Evolutionary conservation across 2,888 invertebrate genomes (phyloP).

Genomic region (Helleia helle): DNA sequence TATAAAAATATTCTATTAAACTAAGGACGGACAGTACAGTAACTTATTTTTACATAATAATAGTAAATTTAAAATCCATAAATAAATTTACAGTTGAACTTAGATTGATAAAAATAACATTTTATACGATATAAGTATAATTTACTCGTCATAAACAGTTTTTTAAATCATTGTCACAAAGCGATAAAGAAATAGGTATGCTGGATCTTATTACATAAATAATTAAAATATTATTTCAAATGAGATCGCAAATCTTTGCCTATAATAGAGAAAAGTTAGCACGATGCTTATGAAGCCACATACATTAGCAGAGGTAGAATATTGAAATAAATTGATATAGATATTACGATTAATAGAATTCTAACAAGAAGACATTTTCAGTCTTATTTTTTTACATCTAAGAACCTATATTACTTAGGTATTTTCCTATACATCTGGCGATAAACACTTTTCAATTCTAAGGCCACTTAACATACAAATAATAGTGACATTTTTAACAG

Average conservation of each 20-base stretch:
- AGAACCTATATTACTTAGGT: background rate
- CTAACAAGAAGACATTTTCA: slow-evolving; percentile 11
- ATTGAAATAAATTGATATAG: slow-evolving; percentile 1
- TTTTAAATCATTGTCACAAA: too few relatives aligned
- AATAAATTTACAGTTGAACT: background rate
- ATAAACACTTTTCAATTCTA: background rate
- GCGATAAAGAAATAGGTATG: too few relatives aligned
- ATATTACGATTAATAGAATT: background rate
- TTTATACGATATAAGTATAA: too few relatives aligned
- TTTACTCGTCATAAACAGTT: too few relatives aligned
- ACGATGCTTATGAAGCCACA: background rate
- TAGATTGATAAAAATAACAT: too few relatives aligned
- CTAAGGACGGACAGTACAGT: slow-evolving; percentile 9
- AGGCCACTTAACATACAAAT: background rate
- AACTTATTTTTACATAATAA: too few relatives aligned
- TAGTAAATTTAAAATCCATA: background rate
- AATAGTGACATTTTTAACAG: too few relatives aligned
- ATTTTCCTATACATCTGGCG: background rate
- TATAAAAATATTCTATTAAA: slow-evolving; percentile 1
- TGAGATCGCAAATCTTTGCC: slow-evolving; percentile 11
- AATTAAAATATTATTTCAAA: slow-evolving; percentile 10
- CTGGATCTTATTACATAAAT: background rate
- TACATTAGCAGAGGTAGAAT: slow-evolving; percentile 3
- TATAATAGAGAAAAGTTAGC: slow-evolving; percentile 9
- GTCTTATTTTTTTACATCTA: slow-evolving; percentile 9